These are phyloP conservation scores for Amiota minor DNA, from an alignment of 2,888 invertebrate species.

Conservation along the genomic window DNA sequence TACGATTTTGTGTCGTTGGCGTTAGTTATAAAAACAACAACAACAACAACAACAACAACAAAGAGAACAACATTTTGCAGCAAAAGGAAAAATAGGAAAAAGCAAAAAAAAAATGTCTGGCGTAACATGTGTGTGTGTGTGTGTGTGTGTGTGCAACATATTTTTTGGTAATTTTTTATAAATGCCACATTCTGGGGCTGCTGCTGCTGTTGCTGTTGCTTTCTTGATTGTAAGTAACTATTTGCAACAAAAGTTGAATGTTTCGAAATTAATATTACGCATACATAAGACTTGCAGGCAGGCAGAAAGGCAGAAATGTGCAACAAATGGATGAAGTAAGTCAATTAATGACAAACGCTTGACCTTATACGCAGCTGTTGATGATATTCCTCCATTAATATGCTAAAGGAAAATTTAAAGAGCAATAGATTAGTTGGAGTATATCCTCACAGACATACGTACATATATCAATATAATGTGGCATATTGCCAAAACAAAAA, in stretches of 20 bases:
- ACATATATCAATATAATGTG: conserved; percentile 59
- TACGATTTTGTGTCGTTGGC: conserved; percentile 44
- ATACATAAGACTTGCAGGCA: not conserved
- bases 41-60: not conserved
- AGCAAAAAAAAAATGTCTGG: not conserved
- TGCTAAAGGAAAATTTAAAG: no score
- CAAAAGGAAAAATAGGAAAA: not conserved
- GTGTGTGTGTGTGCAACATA: conserved; percentile 11
- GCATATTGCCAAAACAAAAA: conserved; percentile 53
- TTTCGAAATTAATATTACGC: conserved; percentile 14
- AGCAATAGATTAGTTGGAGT: no score
- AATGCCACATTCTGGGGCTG: not conserved
- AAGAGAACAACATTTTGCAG: not conserved
- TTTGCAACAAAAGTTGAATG: conserved; percentile 7
- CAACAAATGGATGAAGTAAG: conserved; percentile 12
- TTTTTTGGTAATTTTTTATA: conserved; percentile 2
- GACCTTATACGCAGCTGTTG: no score
- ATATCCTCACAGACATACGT: conserved; percentile 21
- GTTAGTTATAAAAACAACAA: conserved; percentile 8
- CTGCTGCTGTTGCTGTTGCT: not conserved
- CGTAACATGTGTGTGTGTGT: conserved; percentile 6
- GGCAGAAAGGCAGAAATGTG: not conserved
- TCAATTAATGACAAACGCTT: not conserved
- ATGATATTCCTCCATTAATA: no score
- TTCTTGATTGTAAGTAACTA: not conserved